Base-by-base conservation (phyloP, 2,888 invertebrate species). In the Eulithis prunata region DNA sequence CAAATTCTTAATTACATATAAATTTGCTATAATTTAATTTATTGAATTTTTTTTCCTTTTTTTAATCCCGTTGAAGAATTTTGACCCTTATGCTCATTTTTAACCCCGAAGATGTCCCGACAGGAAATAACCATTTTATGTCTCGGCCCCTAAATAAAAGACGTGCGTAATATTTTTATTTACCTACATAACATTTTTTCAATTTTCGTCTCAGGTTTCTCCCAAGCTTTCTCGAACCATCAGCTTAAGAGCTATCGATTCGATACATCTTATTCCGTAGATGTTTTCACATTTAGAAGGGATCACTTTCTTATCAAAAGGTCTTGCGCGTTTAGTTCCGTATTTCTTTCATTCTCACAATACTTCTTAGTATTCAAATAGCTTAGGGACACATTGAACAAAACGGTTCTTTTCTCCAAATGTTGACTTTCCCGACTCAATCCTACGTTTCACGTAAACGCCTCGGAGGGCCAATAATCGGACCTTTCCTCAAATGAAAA, bases 401-500 rank as follows among this genome's bases (percentile, higher is more conserved):
- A 81, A 76, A 81, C 77, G 77, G 78, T 79, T 78, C 79, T 76
- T 73, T 71, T 74, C 75, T 73, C 70, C 72, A 78, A 80, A 75
- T 78, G 81, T 83, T 82, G 79, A 83, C 79, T 82, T 83, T 80
- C 71, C 70, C 79, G 70, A 83, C 77, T 84, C 84, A 81, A 84
- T 85, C 77, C 77, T 61, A 75, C 68, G 71, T 82, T 32, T 77
- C 77, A 75, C 74, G 75, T 78, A 83, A 86, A 80, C 73, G 80
- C 80, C 85, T 81, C 83, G 43, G 62, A 78, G 85, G 85, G 78
- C 80, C 85, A 81, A 86, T 87, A 83, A 75, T 87, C 80, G 85
- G 83, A 85, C 86, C 85, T 84, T 86, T 84, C 78, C 71, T 80
- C 79, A 84, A 86, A 88, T 86, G 85, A 86, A 84, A 84, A 88